phyloP scores from a whole-genome alignment of 2,113 vertebrate genomes.

The Tretioscincus oriximinensis region DNA sequence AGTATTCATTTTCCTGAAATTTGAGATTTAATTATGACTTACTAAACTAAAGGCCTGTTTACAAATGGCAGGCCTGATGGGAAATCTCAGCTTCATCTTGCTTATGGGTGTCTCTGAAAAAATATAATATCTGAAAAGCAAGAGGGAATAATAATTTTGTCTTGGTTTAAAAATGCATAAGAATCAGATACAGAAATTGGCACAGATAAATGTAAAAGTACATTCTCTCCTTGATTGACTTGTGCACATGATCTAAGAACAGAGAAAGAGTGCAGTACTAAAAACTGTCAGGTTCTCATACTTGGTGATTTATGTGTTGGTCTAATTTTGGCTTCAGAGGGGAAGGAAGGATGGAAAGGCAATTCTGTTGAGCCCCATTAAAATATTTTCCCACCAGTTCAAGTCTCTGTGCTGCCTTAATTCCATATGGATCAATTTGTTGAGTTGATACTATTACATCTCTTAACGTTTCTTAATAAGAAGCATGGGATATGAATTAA shows the following conservation, averaged over 20 bases:
- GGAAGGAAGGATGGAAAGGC: too few relatives aligned
- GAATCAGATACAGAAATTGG: neutral
- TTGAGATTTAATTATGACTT: constrained; percentile 7
- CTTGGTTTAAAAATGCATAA: neutral
- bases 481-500: too few relatives aligned
- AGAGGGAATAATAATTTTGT: neutral
- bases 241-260: neutral
- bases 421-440: too few relatives aligned
- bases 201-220: neutral
- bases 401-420: too few relatives aligned
- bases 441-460: too few relatives aligned
- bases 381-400: too few relatives aligned
- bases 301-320: too few relatives aligned
- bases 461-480: too few relatives aligned
- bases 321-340: too few relatives aligned
- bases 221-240: neutral
- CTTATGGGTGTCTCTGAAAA: neutral
- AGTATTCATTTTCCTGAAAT: constrained; percentile 8
- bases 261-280: too few relatives aligned
- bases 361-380: too few relatives aligned
- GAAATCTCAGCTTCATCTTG: neutral
- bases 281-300: too few relatives aligned
- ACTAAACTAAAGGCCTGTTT: constrained; percentile 3
- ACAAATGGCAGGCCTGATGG: neutral
- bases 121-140: neutral